Evolutionary conservation across 2,888 invertebrate species (phyloP), one percentile per base, ranked within the genome.

Genomic region (Callinectes sapidus): DNA sequence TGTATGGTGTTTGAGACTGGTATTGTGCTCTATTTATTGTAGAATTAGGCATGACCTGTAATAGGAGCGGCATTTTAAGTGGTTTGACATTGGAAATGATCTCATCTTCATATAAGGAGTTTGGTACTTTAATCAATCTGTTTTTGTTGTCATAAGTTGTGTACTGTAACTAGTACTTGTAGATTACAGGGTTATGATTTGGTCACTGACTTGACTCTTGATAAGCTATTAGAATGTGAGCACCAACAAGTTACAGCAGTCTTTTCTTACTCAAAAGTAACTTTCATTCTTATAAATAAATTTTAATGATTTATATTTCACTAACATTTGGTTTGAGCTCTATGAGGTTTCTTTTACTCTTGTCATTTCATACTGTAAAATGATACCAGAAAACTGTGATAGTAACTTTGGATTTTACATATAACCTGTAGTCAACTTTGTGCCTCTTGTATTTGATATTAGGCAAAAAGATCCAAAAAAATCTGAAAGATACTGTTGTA

Each of bases 41-140:
- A 81, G 81, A 81, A 35, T 35, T 35, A 35, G 81, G 35, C 81
- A 81, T 81, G 14, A 81, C 13, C 81, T 81, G 16, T 35, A 81
- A 81, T 32, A 16, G 35, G 18, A 13, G 81, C 35, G 81, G 81
- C 81, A 81, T 81, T 16, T 32, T 16, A 81, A 32, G 81, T 35
- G 81, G 32, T 35, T 81, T 81, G 35, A 81, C 35, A 81, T 81
- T 32, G 81, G 81, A 81, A 81, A 16, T 81, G 81, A 81, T 81
- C 81, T 81, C 81, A 81, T 35, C 35, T 81, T 81, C 81, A 81
- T 35, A 35, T 81, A 81, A 81, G 32, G n/a, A 35, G 35, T 81
- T 81, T 81, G 81, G 32, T 81, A 81, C 32, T 81, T 35, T 16
- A 81, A 16, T 81, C 18, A 10, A 81, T 18, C 14, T 81, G 35